Evolutionary conservation across 2,888 invertebrate species (phyloP).

Genomic region (Bellardia bayeri): DNA sequence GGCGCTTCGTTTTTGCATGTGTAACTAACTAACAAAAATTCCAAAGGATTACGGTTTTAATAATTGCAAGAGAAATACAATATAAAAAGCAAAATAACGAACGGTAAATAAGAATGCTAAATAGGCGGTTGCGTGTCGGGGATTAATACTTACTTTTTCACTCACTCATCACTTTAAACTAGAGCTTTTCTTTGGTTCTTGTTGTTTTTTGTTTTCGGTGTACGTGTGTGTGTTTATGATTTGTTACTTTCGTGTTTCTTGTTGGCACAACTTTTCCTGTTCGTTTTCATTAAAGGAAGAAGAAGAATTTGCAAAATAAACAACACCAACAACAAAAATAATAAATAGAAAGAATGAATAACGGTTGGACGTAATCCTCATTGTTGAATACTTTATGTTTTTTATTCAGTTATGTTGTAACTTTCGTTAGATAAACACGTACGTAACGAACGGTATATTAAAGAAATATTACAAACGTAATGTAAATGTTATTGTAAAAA

Average conservation of each 20-base stretch:
- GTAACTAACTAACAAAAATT: neutral
- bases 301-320: neutral
- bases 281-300: neutral
- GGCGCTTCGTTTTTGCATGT: neutral
- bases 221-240: slow-evolving; percentile 59
- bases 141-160: slow-evolving; percentile 13
- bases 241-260: slow-evolving; percentile 55
- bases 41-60: slow-evolving; percentile 64
- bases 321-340: neutral
- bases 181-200: slow-evolving; percentile 49
- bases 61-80: slow-evolving; percentile 11
- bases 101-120: slow-evolving; percentile 19
- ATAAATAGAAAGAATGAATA: neutral
- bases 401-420: slow-evolving; percentile 44
- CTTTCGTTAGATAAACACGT: slow-evolving; percentile 43
- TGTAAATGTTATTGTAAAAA: neutral
- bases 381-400: slow-evolving; percentile 36
- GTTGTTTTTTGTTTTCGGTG: neutral
- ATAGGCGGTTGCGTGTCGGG: neutral
- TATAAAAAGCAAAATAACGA: neutral
- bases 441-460: neutral
- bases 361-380: slow-evolving; percentile 22
- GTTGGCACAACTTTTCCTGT: neutral
- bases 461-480: neutral
- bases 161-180: slow-evolving; percentile 9